Percentiles rank a stretch among this genome's conserved stretches.
These are phyloP conservation scores for Melanerpes aurifrons DNA, from an alignment of 2,113 vertebrate genomes.

Conservation along the genomic window DNA sequence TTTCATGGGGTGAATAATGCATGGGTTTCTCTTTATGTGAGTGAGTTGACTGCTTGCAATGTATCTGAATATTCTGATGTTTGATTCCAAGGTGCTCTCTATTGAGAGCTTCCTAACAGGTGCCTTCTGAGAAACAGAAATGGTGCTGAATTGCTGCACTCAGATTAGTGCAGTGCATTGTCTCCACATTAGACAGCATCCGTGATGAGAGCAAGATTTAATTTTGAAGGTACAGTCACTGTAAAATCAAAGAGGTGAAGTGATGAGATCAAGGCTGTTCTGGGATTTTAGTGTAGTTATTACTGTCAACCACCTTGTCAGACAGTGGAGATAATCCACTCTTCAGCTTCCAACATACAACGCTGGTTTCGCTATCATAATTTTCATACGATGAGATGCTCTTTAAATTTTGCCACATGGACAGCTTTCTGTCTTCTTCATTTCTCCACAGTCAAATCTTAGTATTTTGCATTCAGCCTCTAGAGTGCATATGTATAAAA, in stretches of 20 bases:
- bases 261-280: slow-evolving; percentile 56
- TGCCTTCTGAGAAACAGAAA: slow-evolving; percentile 15
- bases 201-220: slow-evolving; percentile 45
- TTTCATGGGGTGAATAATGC: slow-evolving; percentile 75
- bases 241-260: slow-evolving; percentile 56
- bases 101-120: slow-evolving; percentile 31
- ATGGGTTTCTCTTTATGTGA: slow-evolving; percentile 51
- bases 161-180: slow-evolving; percentile 7
- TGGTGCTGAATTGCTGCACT: slow-evolving; percentile 16
- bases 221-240: slow-evolving; percentile 39
- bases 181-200: slow-evolving; percentile 38
- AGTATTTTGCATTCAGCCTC: neutral
- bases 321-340: slow-evolving; percentile 39
- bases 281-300: slow-evolving; percentile 39
- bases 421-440: neutral
- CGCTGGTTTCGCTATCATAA: slow-evolving; percentile 21
- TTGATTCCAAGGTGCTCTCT: slow-evolving; percentile 58
- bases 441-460: neutral
- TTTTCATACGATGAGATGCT: slow-evolving; percentile 21
- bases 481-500: neutral
- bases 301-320: slow-evolving; percentile 67
- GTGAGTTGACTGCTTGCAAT: slow-evolving; percentile 50
- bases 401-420: neutral
- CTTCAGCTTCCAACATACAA: neutral
- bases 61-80: slow-evolving; percentile 55